phyloP scores from a whole-genome alignment of 2,113 vertebrate species.

The Tapirus terrestris region DNA sequence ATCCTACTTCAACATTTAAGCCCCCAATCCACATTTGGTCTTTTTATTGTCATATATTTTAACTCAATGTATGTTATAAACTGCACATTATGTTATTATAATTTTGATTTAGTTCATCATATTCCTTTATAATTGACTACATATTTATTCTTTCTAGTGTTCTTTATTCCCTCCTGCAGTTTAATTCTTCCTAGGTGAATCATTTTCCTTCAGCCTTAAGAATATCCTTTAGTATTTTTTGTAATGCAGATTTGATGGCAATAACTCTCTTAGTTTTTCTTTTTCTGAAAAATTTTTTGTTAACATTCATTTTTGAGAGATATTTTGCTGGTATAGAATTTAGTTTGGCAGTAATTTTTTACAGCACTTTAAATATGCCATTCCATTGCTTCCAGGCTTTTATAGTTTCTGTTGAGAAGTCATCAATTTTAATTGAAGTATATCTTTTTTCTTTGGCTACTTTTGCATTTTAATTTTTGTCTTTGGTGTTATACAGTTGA shows the following conservation, averaged over 20 bases:
- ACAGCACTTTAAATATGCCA: background rate
- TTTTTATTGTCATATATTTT: constrained; percentile 7
- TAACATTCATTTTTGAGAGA: background rate
- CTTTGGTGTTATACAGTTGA: background rate
- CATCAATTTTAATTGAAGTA: background rate
- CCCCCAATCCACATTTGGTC: background rate
- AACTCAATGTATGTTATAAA: background rate
- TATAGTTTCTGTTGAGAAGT: background rate
- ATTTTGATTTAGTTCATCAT: background rate
- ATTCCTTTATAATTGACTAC: background rate
- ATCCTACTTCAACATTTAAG: background rate
- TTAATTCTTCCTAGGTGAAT: background rate
- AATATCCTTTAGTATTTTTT: background rate
- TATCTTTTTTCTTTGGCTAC: background rate
- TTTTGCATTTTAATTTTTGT: background rate
- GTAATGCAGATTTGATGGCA: background rate
- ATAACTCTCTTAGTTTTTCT: constrained; percentile 1
- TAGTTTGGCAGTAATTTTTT: background rate
- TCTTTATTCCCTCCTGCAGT: background rate
- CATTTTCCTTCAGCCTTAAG: background rate
- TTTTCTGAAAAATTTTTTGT: background rate
- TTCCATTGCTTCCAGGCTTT: background rate
- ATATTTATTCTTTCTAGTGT: background rate
- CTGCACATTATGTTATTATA: background rate
- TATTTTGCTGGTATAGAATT: background rate